Evolutionary conservation across 1,140 invertebrate genomes (phyloP).

Genomic region (Procambarus virginalis): DNA sequence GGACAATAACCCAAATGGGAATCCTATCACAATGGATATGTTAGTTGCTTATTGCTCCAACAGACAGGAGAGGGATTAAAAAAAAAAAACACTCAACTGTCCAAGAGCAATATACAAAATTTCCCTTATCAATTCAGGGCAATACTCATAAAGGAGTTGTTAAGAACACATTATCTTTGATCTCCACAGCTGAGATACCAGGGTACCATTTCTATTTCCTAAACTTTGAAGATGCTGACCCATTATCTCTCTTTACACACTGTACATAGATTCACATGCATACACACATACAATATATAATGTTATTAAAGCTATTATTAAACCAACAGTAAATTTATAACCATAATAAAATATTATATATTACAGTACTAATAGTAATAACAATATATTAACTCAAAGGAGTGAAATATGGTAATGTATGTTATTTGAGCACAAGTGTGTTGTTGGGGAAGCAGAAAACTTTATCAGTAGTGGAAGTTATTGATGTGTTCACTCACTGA

Average conservation of each 20-base stretch:
- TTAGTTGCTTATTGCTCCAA: no score
- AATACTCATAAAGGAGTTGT: not conserved
- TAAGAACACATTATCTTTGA: not conserved
- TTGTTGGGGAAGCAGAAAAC: not conserved
- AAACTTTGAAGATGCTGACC: no score
- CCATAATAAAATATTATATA: not conserved
- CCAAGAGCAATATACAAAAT: no score
- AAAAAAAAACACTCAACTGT: no score
- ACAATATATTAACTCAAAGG: not conserved
- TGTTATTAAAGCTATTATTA: not conserved
- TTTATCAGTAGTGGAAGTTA: not conserved
- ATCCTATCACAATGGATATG: no score
- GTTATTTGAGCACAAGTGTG: not conserved
- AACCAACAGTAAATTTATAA: not conserved
- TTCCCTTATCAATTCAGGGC: no score
- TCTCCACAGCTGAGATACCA: not conserved
- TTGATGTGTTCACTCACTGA: not conserved
- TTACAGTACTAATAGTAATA: not conserved
- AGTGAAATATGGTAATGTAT: not conserved
- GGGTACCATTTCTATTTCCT: not conserved
- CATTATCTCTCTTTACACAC: not conserved
- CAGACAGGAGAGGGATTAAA: no score
- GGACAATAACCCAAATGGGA: no score
- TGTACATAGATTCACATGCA: not conserved
- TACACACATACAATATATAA: not conserved